Evolutionary conservation across 2,113 vertebrate genomes (phyloP).

Genomic region (Strigops habroptila): DNA sequence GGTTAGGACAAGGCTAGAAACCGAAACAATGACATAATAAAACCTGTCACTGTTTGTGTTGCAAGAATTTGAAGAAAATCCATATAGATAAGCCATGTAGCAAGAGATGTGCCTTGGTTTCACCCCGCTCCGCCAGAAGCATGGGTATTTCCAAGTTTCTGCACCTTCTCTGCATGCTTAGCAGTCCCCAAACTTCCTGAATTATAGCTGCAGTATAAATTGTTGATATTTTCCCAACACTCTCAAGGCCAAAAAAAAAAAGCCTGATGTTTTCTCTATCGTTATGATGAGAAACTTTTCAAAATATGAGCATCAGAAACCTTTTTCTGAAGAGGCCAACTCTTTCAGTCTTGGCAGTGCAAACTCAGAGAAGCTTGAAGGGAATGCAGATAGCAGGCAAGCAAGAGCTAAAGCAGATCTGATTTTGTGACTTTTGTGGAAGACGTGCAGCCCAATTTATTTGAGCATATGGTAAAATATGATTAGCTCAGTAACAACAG

Average conservation of each 20-base stretch:
- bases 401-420: not conserved
- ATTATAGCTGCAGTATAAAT: not conserved
- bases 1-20: not conserved
- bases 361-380: not conserved
- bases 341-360: not conserved
- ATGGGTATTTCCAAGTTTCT: not conserved
- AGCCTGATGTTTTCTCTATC: not conserved
- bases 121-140: not conserved
- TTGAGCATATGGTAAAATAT: not conserved
- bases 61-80: not conserved
- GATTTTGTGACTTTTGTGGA: not conserved
- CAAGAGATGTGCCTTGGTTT: not conserved
- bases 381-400: not conserved
- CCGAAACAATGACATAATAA: slow-evolving; percentile 14
- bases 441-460: not conserved
- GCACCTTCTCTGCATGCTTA: not conserved
- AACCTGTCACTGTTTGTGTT: not conserved
- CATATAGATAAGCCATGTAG: not conserved
- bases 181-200: not conserved
- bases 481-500: not conserved
- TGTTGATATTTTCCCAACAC: not conserved
- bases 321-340: not conserved
- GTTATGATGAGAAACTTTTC: not conserved
- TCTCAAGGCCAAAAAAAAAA: not conserved
- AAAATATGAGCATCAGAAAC: not conserved